Base-by-base conservation (phyloP, 2,888 invertebrate species). In the Acronicta alni region DNA sequence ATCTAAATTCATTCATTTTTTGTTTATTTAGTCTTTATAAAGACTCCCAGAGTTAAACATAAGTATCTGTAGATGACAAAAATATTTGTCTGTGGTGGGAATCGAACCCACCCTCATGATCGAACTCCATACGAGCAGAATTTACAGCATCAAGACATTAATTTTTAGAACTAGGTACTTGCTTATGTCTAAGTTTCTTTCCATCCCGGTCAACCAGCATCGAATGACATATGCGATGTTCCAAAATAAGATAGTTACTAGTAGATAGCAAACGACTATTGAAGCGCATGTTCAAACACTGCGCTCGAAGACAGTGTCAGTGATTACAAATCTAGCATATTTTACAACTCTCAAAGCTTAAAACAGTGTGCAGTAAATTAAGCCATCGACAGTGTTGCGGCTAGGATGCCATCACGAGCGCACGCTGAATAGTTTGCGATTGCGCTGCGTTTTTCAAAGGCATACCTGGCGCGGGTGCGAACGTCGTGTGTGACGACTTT, bases 351-450 rank as follows among this genome's bases (percentile, higher is more conserved):
- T 67, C 47, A 66, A 62, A 68, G 65, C 57, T 57, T 66, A 70
- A 72, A 75, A 68, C 66, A 72, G 62, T 65, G 44, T 63, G 66
- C 69, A 54, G 74, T 77, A 77, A 77, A 77, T 77, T 77, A 77
- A 77, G 67, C 58, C 75, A 77, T 77, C 70, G 77, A 77, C 77
- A 72, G 72, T 67, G 69, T 69, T 67, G 68, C 74, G 77, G 77
- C 92, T 91, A 92, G 92, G 85, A 91, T 91, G 88, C 90, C 91
- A 84, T 87, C 90, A 89, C 89, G 89, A 87, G 83, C 80, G 79
- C 64, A 76, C 74, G 64, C 72, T 79, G 84, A 81, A 83, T 82
- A 80, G 77, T 81, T 81, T 74, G 72, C 76, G 74, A 74, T 77
- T 76, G 69, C 77, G 83, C 83, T 82, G 83, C 76, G 84, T 85